phyloP scores from a whole-genome alignment of 2,797 vertebrate genomes.

The Sebastes oblongus region DNA sequence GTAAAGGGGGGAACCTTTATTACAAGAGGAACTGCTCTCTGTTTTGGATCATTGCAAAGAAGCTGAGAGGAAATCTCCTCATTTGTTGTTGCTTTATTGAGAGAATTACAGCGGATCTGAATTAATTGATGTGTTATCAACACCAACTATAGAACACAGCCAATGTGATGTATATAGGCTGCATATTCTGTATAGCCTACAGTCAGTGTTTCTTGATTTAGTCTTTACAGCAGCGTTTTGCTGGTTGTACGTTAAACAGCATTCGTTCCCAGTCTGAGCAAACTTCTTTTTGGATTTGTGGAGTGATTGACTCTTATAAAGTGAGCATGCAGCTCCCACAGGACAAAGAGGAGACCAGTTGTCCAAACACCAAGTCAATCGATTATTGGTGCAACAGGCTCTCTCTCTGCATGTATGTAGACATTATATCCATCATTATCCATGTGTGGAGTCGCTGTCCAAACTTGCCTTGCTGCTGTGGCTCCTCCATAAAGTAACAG shows the following conservation, averaged over 20 bases:
- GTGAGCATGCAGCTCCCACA: conserved; percentile 7
- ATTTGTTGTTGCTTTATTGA: neutral
- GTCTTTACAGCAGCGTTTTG: neutral
- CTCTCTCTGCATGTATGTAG: conserved; percentile 6
- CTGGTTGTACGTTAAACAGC: neutral
- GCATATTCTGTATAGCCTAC: neutral
- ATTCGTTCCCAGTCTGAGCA: neutral
- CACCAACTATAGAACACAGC: neutral
- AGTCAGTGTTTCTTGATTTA: neutral
- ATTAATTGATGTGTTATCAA: neutral
- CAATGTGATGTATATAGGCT: neutral
- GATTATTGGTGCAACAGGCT: conserved; percentile 62
- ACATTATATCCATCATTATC: conserved; percentile 48
- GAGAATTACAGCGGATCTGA: neutral
- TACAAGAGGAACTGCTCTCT: conserved; percentile 25
- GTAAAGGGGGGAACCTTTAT: conserved; percentile 21
- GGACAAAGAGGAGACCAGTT: conserved; percentile 43
- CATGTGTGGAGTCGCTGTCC: conserved; percentile 21
- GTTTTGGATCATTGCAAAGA: conserved; percentile 14
- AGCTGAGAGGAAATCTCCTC: neutral
- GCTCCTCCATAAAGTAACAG: neutral
- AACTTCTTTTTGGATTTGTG: neutral
- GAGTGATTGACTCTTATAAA: neutral
- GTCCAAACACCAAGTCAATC: conserved; percentile 61
- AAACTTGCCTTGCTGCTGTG: neutral